Evolutionary conservation across 1,140 invertebrate genomes (phyloP).

Genomic region (Sycobia sp.): DNA sequence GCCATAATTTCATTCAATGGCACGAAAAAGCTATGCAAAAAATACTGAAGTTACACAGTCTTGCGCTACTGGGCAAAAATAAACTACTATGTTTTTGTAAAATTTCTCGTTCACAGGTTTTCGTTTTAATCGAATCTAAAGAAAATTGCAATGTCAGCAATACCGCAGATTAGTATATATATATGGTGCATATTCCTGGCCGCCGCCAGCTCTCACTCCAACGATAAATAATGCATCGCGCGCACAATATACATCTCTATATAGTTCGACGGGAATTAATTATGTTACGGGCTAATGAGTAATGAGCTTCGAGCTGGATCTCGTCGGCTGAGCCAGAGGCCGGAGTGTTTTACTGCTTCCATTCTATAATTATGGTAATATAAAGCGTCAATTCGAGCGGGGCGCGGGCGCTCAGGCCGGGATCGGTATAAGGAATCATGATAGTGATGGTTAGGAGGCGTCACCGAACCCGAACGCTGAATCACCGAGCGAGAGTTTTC

Average conservation of each 20-base stretch:
- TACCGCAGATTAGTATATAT: no score
- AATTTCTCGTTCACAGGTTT: no score
- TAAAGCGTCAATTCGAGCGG: slow-evolving; percentile 39
- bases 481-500: slow-evolving; percentile 63
- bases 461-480: slow-evolving; percentile 61
- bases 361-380: slow-evolving; percentile 34
- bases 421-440: slow-evolving; percentile 57
- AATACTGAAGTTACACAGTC: no score
- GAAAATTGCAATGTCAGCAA: no score
- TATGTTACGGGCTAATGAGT: not conserved
- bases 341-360: slow-evolving; percentile 22
- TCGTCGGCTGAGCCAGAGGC: not conserved
- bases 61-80: no score
- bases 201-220: no score
- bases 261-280: slow-evolving; percentile 18
- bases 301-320: slow-evolving; percentile 23
- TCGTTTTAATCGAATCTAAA: no score
- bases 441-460: slow-evolving; percentile 57
- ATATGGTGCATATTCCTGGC: no score
- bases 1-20: no score
- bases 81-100: no score
- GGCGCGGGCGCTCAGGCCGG: slow-evolving; percentile 39
- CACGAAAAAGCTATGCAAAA: no score
- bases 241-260: no score
- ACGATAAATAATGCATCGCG: not conserved